Conservation (phyloP, 2,113 vertebrate genomes). For the Emydura subglobosa region DNA sequence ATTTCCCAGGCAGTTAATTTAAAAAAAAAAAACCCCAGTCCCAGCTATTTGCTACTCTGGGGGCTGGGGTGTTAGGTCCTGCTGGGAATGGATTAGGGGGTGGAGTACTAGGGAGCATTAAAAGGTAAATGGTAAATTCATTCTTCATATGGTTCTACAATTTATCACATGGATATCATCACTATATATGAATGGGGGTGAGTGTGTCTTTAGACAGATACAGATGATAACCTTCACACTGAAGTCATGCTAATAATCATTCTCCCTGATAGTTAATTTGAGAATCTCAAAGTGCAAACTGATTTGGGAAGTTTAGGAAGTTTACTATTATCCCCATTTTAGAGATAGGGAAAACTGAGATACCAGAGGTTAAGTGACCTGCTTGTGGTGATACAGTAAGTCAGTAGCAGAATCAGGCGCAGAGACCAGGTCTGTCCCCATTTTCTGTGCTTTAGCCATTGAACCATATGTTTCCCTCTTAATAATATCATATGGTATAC, state of each 20-base stretch:
- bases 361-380: background rate
- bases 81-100: background rate
- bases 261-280: background rate
- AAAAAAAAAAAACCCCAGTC: background rate
- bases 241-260: background rate
- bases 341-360: background rate
- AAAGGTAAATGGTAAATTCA: accelerated
- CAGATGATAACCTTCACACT: background rate
- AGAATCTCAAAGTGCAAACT: background rate
- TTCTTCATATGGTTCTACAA: background rate
- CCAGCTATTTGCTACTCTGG: background rate
- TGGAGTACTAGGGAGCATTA: accelerated
- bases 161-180: background rate
- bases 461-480: background rate
- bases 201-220: background rate
- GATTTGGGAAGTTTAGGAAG: background rate
- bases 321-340: background rate
- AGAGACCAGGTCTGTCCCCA: background rate
- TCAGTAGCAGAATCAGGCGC: background rate
- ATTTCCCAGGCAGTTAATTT: background rate
- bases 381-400: too few relatives aligned
- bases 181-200: background rate
- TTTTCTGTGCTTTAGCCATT: background rate
- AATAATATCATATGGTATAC: background rate
- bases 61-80: background rate